A percentile compares a stretch with the other conserved stretches of the same genome.
These are phyloP conservation scores for Amniataba percoides DNA, from an alignment of 2,797 vertebrate genomes.

Conservation along the genomic window DNA sequence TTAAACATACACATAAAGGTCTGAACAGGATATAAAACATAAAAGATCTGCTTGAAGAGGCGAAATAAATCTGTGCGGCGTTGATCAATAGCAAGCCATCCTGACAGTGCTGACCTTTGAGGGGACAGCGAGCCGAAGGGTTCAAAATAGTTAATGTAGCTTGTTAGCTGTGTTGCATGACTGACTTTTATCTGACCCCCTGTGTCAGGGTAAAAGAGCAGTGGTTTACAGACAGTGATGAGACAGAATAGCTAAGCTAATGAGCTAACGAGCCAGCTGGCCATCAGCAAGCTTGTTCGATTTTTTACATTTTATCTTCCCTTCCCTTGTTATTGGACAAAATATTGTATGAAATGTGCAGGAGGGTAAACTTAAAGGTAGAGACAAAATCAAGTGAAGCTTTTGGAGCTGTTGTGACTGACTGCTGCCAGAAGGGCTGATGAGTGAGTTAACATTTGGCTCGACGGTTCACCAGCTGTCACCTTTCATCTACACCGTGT, in stretches of 20 bases:
- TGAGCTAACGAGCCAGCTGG: no score
- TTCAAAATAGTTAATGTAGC: neutral
- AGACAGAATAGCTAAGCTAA: no score
- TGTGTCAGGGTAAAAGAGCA: no score
- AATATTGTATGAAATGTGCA: neutral
- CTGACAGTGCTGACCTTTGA: neutral
- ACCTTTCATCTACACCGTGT: no score
- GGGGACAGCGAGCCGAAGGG: neutral
- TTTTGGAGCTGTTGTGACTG: neutral
- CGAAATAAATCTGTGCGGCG: neutral
- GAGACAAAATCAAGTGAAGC: neutral
- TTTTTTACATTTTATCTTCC: no score
- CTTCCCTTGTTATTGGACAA: neutral
- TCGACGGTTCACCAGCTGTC: neutral
- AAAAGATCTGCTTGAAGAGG: no score
- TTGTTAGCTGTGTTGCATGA: no score
- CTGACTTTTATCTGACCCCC: no score
- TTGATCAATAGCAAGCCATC: neutral
- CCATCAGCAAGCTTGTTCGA: neutral
- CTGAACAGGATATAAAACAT: neutral
- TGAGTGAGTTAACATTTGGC: no score
- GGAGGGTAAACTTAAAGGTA: neutral
- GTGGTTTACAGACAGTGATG: no score
- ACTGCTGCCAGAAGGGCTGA: neutral
- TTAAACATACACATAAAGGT: slow-evolving; percentile 1